Conservation (phyloP, 2,797 vertebrate species). For the Psittacula echo region DNA sequence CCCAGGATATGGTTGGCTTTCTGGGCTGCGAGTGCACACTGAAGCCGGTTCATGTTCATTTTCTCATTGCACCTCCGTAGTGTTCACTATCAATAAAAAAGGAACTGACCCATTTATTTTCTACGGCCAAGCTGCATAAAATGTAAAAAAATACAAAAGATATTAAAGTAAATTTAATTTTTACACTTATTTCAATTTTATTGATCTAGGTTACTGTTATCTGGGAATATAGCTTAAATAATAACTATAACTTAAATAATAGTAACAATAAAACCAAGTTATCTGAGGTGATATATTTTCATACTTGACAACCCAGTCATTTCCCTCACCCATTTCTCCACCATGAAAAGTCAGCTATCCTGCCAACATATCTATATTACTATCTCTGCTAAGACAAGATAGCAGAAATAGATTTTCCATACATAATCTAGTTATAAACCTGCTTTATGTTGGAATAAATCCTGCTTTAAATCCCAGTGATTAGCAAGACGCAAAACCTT, state of each 20-base stretch:
- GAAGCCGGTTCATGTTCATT: no score
- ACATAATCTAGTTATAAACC: not conserved
- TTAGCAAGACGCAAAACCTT: not conserved
- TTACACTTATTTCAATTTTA: not conserved
- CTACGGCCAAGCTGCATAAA: not conserved
- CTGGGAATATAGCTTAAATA: not conserved
- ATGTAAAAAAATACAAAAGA: not conserved
- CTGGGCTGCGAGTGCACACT: no score
- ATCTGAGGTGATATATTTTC: not conserved
- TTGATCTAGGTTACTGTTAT: not conserved
- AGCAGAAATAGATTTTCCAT: conserved; percentile 5
- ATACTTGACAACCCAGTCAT: not conserved
- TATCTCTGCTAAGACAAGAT: not conserved
- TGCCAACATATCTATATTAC: not conserved
- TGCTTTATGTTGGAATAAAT: not conserved
- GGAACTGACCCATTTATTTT: not conserved
- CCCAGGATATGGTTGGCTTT: no score
- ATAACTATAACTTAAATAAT: not conserved
- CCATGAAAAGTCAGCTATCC: not conserved
- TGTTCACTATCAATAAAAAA: not conserved
- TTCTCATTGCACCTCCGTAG: not conserved
- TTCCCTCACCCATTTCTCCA: not conserved
- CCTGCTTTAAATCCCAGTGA: not conserved
- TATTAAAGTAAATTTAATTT: not conserved
- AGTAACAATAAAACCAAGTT: not conserved